These are phyloP conservation scores for Pachyuromys duprasi DNA, from an alignment of 2,797 vertebrate species.

Conservation along the genomic window DNA sequence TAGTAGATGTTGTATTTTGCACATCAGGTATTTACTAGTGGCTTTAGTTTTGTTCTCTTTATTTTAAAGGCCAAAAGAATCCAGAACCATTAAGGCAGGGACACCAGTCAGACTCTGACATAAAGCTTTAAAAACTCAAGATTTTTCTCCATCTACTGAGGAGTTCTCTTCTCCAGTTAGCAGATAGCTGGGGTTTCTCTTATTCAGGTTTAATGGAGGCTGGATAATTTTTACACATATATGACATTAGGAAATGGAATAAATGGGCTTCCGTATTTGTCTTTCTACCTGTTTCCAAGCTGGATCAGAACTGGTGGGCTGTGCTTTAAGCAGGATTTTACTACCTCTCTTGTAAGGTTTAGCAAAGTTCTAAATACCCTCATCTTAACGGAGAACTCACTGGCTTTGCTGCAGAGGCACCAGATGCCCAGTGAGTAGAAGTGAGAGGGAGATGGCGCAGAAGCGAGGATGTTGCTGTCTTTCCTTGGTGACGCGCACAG, in stretches of 20 bases:
- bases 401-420: slow-evolving; percentile 69
- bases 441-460: slow-evolving; percentile 65
- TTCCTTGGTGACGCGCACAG: slow-evolving; percentile 74
- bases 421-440: slow-evolving; percentile 57
- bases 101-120: slow-evolving; percentile 80
- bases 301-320: slow-evolving; percentile 74
- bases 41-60: slow-evolving; percentile 74
- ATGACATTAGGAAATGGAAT: slow-evolving; percentile 72
- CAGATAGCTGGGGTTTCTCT: slow-evolving; percentile 79
- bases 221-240: slow-evolving; percentile 66
- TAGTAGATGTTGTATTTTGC: slow-evolving; percentile 73
- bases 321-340: slow-evolving; percentile 74
- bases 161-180: slow-evolving; percentile 76
- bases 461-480: slow-evolving; percentile 70
- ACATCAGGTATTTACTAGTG: slow-evolving; percentile 78
- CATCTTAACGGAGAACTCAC: slow-evolving; percentile 65
- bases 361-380: slow-evolving; percentile 71
- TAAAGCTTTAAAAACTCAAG: slow-evolving; percentile 82
- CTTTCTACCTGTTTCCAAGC: slow-evolving; percentile 76
- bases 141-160: slow-evolving; percentile 74
- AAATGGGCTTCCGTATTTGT: slow-evolving; percentile 70
- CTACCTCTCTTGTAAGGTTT: slow-evolving; percentile 82
- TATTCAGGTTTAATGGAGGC: slow-evolving; percentile 78
- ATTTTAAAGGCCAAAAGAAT: slow-evolving; percentile 80
- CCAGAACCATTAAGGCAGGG: slow-evolving; percentile 79